Conservation (phyloP, 2,113 vertebrate genomes). For the Oxyruncus cristatus region DNA sequence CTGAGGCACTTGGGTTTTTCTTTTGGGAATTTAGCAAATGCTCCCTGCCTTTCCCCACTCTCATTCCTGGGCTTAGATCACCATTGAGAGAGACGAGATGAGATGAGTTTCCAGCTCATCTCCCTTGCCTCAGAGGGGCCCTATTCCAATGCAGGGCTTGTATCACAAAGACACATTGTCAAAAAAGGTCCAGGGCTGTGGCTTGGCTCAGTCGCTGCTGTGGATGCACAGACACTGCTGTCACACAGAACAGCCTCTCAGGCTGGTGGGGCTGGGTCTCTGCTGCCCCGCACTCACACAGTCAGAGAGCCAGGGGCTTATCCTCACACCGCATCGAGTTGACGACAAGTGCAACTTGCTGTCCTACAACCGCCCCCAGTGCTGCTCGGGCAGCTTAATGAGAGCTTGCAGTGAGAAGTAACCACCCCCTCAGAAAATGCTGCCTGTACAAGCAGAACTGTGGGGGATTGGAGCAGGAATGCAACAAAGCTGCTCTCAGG, state of each 20-base stretch:
- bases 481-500: background rate
- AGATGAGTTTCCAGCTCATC: background rate
- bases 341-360: background rate
- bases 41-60: background rate
- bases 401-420: background rate
- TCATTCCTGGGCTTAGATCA: background rate
- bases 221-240: background rate
- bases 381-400: background rate
- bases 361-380: rapidly evolving
- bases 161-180: background rate
- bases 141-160: background rate
- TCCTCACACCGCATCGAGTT: rapidly evolving
- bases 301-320: background rate
- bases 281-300: rapidly evolving
- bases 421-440: background rate
- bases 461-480: background rate
- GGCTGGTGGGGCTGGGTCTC: background rate
- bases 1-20: background rate
- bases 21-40: background rate
- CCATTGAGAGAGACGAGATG: rapidly evolving
- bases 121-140: background rate
- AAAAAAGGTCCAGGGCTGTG: background rate
- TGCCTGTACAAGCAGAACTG: background rate
- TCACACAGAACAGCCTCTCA: background rate
- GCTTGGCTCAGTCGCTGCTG: rapidly evolving